Evolutionary conservation across 2,113 vertebrate species (phyloP), one percentile per base, ranked within the genome.

Genomic region (Stictonetta naevosa): DNA sequence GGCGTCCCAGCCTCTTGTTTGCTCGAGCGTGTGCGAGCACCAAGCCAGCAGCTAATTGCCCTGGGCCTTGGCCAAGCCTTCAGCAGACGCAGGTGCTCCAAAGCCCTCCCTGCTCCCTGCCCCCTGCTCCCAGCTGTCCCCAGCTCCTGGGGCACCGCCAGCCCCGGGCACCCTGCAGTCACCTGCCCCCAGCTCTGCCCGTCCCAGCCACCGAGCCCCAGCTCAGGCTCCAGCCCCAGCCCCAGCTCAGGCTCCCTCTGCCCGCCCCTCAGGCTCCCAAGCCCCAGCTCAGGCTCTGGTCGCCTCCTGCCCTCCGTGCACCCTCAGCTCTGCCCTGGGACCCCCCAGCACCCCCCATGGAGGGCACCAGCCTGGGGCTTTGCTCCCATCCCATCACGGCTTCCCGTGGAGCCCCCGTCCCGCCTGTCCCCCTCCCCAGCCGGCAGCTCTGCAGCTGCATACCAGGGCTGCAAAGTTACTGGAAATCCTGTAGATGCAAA

Each of bases 401-500:
- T 72, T 18, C 40, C 23, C 23, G 6, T 31, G 34, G 59, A 62
- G 59, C 62, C 62, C n/a, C 0, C 0, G 3, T 50, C 2, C 71
- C 6, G 1, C 62, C 44, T 8, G 59, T 17, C 59, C 3, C 80
- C 15, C 34, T 88, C 18, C 36, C n/a, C 77, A 53, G 26, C n/a
- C 83, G 1, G 3, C 80, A n/a, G 86, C 84, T 38, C 74, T 2
- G 69, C 92, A 66, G 90, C 82, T 7, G 67, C 91, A 78, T 91
- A 71, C 84, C 83, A 58, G 68, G 48, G 11, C 89, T 90, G 90
- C 93, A 88, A 96, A 97, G 93, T 97, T 95, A 90, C 93, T 96
- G 95, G 94, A 96, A 96, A 97, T 83, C 91, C 95, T 88, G 79
- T 56, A 26, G 95, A 91, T 75, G 88, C 81, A 88, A 94, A 94